phyloP scores from a whole-genome alignment of 30 jellyfish, hydroid and myxozoan species.

The Aurelia sp. region DNA sequence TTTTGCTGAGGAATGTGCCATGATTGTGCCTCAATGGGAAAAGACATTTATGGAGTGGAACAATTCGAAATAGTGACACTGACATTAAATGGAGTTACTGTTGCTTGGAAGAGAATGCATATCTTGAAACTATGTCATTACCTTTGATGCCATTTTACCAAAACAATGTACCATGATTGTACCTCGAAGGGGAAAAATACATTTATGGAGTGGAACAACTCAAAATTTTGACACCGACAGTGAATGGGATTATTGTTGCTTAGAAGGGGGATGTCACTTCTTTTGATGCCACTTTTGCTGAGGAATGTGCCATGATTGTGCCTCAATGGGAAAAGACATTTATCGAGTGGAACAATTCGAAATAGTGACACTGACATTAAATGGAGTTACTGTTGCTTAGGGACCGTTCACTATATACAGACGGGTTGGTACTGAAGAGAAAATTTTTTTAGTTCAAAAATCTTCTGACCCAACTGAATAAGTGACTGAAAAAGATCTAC shows the following conservation, averaged over 20 bases:
- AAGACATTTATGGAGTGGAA: constrained; percentile 75
- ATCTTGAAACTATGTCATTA: constrained; percentile 24
- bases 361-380: neutral
- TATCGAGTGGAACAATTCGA: constrained; percentile 62
- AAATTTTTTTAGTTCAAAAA: no score
- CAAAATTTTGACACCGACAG: constrained; percentile 60
- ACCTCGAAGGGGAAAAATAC: constrained; percentile 14
- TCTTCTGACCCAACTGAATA: no score
- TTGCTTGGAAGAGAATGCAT: constrained; percentile 66
- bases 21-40: constrained; percentile 51
- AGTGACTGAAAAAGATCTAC: no score
- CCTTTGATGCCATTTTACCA: constrained; percentile 36
- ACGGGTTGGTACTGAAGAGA: no score
- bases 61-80: constrained; percentile 60
- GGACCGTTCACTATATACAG: no score
- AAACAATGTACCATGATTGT: constrained; percentile 62
- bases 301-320: constrained; percentile 54
- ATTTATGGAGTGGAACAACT: constrained; percentile 77
- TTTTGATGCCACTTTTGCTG: constrained; percentile 38
- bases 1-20: constrained; percentile 26
- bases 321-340: constrained; percentile 16
- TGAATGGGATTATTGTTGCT: constrained; percentile 52
- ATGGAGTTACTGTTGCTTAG: neutral
- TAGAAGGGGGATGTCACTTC: constrained; percentile 23
- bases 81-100: constrained; percentile 78